Evolutionary conservation across 2,888 invertebrate species (phyloP), one percentile per base, ranked within the genome.

Genomic region (Xestoiulus laeticollis): DNA sequence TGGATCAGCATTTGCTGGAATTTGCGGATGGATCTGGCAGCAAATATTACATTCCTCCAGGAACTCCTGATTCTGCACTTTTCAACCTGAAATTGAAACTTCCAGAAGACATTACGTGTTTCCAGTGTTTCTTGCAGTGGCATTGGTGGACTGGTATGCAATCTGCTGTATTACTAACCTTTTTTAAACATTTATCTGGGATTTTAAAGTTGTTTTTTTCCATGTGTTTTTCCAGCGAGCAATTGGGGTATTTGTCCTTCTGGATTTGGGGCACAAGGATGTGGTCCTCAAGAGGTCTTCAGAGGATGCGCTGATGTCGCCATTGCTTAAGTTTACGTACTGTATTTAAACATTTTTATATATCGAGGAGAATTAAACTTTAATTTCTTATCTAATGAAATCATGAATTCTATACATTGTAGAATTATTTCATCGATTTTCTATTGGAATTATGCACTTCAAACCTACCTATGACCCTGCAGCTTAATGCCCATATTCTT

Each of bases 101-200:
- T 44, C 92, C 92, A 0, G 88, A 89, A 16, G 90, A 90, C 4
- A 89, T 92, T 0, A 90, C 90, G 6, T 92, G 92, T 87, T 90
- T 90, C 82, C 90, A 91, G 85, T 92, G 92, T 89, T 92, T 92
- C n/a, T 89, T 92, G 33, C 92, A 92, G 87, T 92, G 92, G 92
- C 91, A 91, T 89, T 92, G 91, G 89, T 91, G 91, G 87, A 91
- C 91, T 89, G 92, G 92, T 92, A 84, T 5, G 8, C 1, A 26
- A 83, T 22, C n/a, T n/a, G n/a, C n/a, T n/a, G n/a, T n/a, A n/a
- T n/a, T n/a, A n/a, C n/a, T n/a, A n/a, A n/a, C n/a, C n/a, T n/a
- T n/a, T n/a, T n/a, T n/a, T n/a, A n/a, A n/a, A n/a, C n/a, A n/a
- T n/a, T n/a, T n/a, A n/a, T n/a, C n/a, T n/a, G n/a, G n/a, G n/a